Conservation (phyloP, 2,113 vertebrate genomes). For the Psittacus erithacus region DNA sequence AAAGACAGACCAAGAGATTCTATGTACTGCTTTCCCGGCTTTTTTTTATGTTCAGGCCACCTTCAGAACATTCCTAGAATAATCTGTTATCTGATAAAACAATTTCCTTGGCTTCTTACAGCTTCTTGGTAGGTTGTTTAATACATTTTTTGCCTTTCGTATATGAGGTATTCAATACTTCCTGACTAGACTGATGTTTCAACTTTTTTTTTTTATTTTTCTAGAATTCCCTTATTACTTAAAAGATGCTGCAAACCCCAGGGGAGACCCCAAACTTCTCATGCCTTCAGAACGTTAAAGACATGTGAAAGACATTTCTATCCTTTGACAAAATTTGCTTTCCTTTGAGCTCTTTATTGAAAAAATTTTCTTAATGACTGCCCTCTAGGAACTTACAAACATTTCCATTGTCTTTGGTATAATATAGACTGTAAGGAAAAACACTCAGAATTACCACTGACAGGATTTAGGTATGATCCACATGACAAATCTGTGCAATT, state of each 20-base stretch:
- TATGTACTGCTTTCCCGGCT: not conserved
- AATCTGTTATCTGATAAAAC: not conserved
- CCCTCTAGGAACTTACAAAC: not conserved
- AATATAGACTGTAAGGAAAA: not conserved
- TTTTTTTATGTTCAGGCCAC: not conserved
- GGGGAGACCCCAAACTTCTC: not conserved
- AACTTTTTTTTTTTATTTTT: not conserved
- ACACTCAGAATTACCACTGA: not conserved
- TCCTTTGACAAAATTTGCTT: not conserved
- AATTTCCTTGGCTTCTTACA: not conserved
- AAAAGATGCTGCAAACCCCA: not conserved
- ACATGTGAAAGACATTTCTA: not conserved
- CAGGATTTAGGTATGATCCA: not conserved
- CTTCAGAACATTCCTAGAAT: not conserved
- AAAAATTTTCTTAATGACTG: not conserved
- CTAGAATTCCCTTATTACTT: not conserved
- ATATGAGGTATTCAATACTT: not conserved
- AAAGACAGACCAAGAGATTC: not conserved
- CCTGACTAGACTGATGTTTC: not conserved
- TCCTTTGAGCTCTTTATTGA: not conserved
- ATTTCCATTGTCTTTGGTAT: not conserved
- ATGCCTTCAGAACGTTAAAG: not conserved
- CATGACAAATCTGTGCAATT: not conserved
- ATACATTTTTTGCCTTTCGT: not conserved
- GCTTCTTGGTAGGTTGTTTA: not conserved